Conservation (phyloP, 2,113 vertebrate species). For the Otis tarda region DNA sequence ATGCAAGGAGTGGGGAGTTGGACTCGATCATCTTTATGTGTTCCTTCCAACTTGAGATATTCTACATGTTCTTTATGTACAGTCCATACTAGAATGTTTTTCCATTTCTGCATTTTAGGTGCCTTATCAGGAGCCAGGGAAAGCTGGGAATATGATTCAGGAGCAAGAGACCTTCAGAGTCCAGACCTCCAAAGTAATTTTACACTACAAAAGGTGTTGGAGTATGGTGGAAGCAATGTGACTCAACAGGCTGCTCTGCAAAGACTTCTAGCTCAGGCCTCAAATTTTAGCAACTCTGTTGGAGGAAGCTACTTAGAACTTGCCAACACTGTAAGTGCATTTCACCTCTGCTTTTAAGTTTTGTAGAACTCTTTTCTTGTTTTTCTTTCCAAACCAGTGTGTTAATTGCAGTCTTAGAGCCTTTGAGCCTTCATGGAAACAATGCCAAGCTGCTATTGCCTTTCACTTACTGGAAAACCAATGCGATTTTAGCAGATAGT, state of each 20-base stretch:
- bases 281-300: conserved; percentile 17
- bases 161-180: conserved; percentile 80
- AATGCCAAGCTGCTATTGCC: not conserved
- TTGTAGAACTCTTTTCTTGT: not conserved
- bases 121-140: conserved; percentile 77
- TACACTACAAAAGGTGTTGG: conserved; percentile 62
- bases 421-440: not conserved
- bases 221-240: conserved; percentile 23
- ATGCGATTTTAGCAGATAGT: not conserved
- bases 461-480: conserved; percentile 13
- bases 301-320: conserved; percentile 79
- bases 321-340: conserved; percentile 80
- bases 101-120: conserved; percentile 63
- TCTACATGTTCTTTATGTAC: not conserved
- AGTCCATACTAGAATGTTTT: not conserved
- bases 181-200: conserved; percentile 69
- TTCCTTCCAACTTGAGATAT: not conserved
- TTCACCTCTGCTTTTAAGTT: not conserved
- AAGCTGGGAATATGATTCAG: conserved; percentile 83
- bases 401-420: not conserved
- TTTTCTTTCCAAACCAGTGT: not conserved
- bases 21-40: fast-evolving
- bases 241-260: conserved; percentile 64
- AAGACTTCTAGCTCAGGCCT: conserved; percentile 68
- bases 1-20: not conserved